Conservation (phyloP, 2,113 vertebrate species). For the Daboia siamensis region DNA sequence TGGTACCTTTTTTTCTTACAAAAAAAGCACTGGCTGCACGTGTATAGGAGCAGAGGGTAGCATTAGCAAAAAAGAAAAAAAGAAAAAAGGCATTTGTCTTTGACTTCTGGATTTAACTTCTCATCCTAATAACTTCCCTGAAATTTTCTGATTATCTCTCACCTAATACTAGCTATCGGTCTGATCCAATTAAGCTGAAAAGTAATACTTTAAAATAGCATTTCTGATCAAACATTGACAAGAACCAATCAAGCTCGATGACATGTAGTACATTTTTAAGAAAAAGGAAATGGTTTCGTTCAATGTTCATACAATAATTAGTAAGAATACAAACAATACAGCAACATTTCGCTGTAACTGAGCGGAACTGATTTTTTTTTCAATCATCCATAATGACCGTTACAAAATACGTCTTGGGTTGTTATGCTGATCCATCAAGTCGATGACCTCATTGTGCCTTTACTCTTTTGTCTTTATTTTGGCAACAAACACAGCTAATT, state of each 20-base stretch:
- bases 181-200: slow-evolving; percentile 68
- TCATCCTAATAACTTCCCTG: background rate
- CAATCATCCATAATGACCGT: background rate
- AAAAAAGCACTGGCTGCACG: background rate
- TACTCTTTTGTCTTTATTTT: background rate
- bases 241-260: slow-evolving; percentile 71
- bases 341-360: background rate
- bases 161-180: slow-evolving; percentile 60
- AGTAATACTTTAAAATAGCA: slow-evolving; percentile 73
- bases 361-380: background rate
- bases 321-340: slow-evolving; percentile 40
- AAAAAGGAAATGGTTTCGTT: slow-evolving; percentile 53
- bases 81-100: background rate
- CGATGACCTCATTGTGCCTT: background rate
- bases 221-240: slow-evolving; percentile 71
- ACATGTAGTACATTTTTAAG: slow-evolving; percentile 50
- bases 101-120: background rate
- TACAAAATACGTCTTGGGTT: background rate
- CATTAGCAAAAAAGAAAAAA: background rate
- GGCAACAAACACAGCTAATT: background rate
- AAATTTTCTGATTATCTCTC: slow-evolving; percentile 50
- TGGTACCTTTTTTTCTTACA: no score
- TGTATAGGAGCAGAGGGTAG: background rate
- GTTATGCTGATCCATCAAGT: background rate
- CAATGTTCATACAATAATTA: slow-evolving; percentile 50